Conservation (phyloP, 1,140 invertebrate genomes). For the Cyrtorhinus lividipennis region DNA sequence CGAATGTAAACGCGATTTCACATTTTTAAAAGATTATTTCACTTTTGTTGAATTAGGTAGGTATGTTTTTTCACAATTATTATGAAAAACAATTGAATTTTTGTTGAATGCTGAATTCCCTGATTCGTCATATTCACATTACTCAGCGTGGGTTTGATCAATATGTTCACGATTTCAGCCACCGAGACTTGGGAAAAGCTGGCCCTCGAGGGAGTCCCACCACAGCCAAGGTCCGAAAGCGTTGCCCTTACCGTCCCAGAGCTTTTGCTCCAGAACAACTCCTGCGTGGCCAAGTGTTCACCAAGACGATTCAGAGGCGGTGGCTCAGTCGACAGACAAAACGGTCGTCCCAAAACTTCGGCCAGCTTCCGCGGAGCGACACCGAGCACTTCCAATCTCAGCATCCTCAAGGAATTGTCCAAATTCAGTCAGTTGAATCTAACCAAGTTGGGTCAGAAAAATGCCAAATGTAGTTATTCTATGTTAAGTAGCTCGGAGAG, state of each 20-base stretch:
- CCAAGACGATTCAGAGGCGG: constrained; percentile 22
- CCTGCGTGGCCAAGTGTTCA: constrained; percentile 11
- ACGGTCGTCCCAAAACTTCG: neutral
- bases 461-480: constrained; percentile 51
- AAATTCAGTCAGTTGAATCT: constrained; percentile 58
- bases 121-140: too few species aligned
- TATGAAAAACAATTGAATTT: too few species aligned
- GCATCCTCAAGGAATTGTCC: constrained; percentile 53
- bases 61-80: too few species aligned
- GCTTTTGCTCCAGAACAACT: constrained; percentile 30
- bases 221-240: constrained; percentile 52
- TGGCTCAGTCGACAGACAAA: constrained; percentile 22
- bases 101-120: too few species aligned
- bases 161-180: too few species aligned
- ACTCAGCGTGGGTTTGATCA: too few species aligned
- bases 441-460: constrained; percentile 42
- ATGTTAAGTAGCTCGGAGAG: constrained; percentile 37
- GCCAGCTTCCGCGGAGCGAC: constrained; percentile 17
- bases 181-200: constrained; percentile 65
- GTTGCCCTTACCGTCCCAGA: constrained; percentile 43
- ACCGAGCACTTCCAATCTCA: constrained; percentile 27
- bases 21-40: too few species aligned
- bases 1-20: too few species aligned
- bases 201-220: constrained; percentile 47
- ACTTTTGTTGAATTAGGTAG: too few species aligned